These are phyloP conservation scores for Parotocinclus haroldoi DNA, from an alignment of 2,797 vertebrate genomes.

Conservation along the genomic window DNA sequence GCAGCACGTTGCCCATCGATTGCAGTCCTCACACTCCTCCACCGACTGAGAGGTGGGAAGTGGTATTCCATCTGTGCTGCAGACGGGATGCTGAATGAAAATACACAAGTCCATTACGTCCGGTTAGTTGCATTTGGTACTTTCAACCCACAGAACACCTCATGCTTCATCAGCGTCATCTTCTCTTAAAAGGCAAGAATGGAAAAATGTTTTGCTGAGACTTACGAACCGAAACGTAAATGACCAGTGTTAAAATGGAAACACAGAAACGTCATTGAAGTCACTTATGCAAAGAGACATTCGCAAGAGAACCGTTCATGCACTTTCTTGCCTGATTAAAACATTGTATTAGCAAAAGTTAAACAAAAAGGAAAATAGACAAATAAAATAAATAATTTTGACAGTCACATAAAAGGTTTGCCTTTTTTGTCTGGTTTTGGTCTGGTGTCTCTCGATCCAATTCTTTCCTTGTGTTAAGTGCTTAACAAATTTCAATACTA, in stretches of 20 bases:
- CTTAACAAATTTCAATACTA: no score
- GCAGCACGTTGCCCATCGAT: slow-evolving; percentile 42
- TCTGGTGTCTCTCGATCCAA: no score
- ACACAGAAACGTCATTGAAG: neutral
- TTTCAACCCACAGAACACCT: slow-evolving; percentile 16
- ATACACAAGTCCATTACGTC: slow-evolving; percentile 42
- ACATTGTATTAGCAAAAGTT: no score
- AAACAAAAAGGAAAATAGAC: no score
- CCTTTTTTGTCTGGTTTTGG: no score
- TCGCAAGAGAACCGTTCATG: slow-evolving; percentile 18
- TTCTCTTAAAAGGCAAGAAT: slow-evolving; percentile 31
- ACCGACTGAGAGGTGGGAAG: slow-evolving; percentile 46
- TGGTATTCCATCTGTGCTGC: slow-evolving; percentile 38
- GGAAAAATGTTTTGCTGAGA: slow-evolving; percentile 15
- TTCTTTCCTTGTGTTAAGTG: no score
- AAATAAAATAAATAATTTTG: no score
- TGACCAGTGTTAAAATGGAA: slow-evolving; percentile 22
- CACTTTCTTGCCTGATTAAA: neutral
- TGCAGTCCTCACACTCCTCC: slow-evolving; percentile 30
- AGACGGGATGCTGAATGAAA: slow-evolving; percentile 12
- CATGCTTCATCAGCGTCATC: slow-evolving; percentile 3
- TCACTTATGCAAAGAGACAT: no score
- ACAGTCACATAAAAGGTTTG: no score
- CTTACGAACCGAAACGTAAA: slow-evolving; percentile 22
- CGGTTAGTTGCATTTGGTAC: slow-evolving; percentile 43